Evolutionary conservation across 2,113 vertebrate genomes (phyloP), one percentile per base, ranked within the genome.

Genomic region (Lepus americanus): DNA sequence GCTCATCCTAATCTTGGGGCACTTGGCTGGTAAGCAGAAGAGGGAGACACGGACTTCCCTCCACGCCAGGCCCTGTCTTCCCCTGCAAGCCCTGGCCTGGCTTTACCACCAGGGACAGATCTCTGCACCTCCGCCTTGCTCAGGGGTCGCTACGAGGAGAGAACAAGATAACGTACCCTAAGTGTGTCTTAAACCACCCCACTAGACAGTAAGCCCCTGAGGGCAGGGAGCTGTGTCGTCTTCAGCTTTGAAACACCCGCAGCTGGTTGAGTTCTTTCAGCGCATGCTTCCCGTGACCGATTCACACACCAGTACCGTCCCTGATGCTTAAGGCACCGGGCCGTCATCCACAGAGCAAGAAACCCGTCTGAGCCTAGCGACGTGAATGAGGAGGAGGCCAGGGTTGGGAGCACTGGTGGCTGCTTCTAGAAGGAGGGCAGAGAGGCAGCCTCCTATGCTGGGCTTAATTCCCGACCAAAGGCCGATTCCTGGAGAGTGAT

Each of bases 241-340:
- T 8, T 81, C 84, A 94, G 36, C 31, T 88, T 67, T 88, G 79
- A 93, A 93, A 88, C 31, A 81, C 61, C 61, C 87, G 25, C 55
- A 11, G 55, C 11, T 49, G 55, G 84, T 76, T 25, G 55, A 80
- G 55, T 85, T 86, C 89, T 86, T 95, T 90, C 53, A 73, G 78
- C 51, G 36, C 51, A 76, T 89, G 25, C 78, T 87, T 73, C 59
- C 49, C 61, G n/a, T 69, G 31, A 14, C 36, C 9, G 20, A 59
- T 76, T 72, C 85, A 78, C 4, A 72, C 72, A 87, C 66, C 55
- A 87, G 73, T 19, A 64, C 12, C 31, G 72, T 77, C 53, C 70
- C 44, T 39, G 69, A 76, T 95, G 59, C 79, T 83, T 66, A 80
- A 33, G 51, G 51, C 31, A 51, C 9, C 14, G 33, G 31, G 51